Conservation (phyloP, 37 sponge, comb jelly and placozoan genomes). For the Mnemiopsis leidyi region DNA sequence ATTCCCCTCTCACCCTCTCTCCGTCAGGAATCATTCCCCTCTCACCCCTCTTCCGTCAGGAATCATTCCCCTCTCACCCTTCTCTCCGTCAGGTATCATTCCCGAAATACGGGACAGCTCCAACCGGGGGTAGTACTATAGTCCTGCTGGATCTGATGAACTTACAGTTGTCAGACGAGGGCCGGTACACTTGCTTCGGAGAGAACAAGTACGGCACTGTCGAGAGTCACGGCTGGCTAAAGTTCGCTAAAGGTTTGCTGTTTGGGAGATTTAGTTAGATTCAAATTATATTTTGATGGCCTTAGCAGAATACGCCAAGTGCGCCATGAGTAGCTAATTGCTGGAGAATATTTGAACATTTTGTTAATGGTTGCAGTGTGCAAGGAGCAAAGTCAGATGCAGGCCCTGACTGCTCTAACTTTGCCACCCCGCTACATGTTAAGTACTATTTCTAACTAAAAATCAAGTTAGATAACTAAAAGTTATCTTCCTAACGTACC, state of each 20-base stretch:
- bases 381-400: too few species aligned
- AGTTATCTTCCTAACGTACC: too few species aligned
- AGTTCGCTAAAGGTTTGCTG: conserved; percentile 25
- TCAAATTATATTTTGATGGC: too few species aligned
- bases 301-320: too few species aligned
- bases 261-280: too few species aligned
- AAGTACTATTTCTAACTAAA: too few species aligned
- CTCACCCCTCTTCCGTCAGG: not conserved
- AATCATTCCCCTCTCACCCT: not conserved
- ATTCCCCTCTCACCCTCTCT: not conserved
- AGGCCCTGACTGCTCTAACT: too few species aligned
- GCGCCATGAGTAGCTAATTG: too few species aligned
- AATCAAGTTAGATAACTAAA: too few species aligned
- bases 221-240: conserved; percentile 64
- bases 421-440: too few species aligned
- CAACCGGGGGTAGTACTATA: conserved; percentile 50
- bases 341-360: too few species aligned
- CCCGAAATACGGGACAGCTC: conserved; percentile 31
- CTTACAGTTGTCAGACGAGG: conserved; percentile 28
- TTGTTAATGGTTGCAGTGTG: too few species aligned
- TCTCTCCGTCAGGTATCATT: conserved; percentile 9
- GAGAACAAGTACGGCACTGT: conserved; percentile 36
- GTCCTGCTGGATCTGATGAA: conserved; percentile 38
- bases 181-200: conserved; percentile 60
- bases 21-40: not conserved